Evolutionary conservation across 2,888 invertebrate species (phyloP), one percentile per base, ranked within the genome.

Genomic region (Hirtodrosophila trivittata): DNA sequence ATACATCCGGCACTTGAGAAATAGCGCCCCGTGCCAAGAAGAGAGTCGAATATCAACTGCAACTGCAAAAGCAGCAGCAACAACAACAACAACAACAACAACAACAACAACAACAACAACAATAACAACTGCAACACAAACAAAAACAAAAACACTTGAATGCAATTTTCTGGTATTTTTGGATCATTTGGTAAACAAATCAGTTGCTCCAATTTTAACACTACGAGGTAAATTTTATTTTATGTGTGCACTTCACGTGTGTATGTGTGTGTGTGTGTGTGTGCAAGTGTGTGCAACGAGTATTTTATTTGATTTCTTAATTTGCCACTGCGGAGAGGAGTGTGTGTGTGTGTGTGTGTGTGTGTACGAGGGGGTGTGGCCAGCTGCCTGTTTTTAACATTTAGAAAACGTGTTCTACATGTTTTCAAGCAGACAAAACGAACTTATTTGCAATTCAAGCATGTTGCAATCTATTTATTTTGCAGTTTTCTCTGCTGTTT

Each of bases 1-100:
- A 66, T 75, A 77, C 52, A 70, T 77, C 75, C 77, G 77, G 75
- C 63, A 77, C 75, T 75, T 75, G 75, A 77, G 75, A 57, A 54
- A 55, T 49, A 47, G 58, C 13, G 46, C 35, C 56, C 7, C 68
- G 56, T 76, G 73, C 68, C 67, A 67, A 63, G 63, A 33, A 51
- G 37, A 55, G 51, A 54, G 50, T 18, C 3, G 7, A 21, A 9
- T 25, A 6, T 25, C 25, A 25, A 25, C 35, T 45, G 42, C 47
- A 39, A 28, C 35, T 16, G 18, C n/a, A 57, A 3, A 18, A 35
- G 25, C 9, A 7, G 6, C 28, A 16, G n/a, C 37, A 38, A 10
- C 37, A 28, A 33, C 7, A n/a, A 42, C 33, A 37, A 37, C 28
- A 38, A 25, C 35, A 16, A 12, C 14, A 32, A 32, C 37, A 38